Percentiles rank a stretch among this genome's conserved stretches.
phyloP scores from a whole-genome alignment of 1,140 invertebrate genomes.

The Pseudomyrmex gracilis region DNA sequence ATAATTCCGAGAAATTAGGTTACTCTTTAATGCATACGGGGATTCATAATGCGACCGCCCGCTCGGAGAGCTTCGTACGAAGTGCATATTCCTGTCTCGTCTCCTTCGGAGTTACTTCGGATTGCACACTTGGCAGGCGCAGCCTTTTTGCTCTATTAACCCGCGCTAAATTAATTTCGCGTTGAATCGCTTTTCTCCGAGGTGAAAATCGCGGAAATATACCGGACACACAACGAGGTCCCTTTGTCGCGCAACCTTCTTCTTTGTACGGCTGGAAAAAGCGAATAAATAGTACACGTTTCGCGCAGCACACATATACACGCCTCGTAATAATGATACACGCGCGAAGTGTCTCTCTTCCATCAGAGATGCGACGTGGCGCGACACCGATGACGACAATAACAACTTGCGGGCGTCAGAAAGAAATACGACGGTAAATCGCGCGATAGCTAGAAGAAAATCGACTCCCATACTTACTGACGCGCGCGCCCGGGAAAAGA shows the following conservation, averaged over 20 bases:
- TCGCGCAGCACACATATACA: not conserved
- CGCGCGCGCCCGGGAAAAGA: not conserved
- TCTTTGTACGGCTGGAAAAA: not conserved
- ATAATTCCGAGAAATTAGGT: constrained; percentile 76
- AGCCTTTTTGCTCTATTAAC: constrained; percentile 52
- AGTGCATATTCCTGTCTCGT: constrained; percentile 68
- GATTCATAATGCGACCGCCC: constrained; percentile 64
- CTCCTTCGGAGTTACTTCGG: constrained; percentile 37
- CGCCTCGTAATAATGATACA: not conserved
- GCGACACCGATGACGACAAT: constrained; percentile 44
- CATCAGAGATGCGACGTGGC: constrained; percentile 25
- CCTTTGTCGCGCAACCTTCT: not conserved
- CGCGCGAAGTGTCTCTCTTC: constrained; percentile 10
- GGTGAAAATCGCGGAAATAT: constrained; percentile 44
- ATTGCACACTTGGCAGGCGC: constrained; percentile 7
- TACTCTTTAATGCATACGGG: constrained; percentile 69
- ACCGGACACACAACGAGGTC: not conserved
- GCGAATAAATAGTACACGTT: constrained; percentile 3
- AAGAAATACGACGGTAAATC: constrained; percentile 47
- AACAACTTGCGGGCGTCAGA: constrained; percentile 27
- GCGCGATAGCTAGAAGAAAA: constrained; percentile 35
- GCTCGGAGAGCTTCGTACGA: constrained; percentile 18
- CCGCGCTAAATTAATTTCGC: constrained; percentile 68
- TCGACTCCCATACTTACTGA: constrained; percentile 14
- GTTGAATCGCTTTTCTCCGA: not conserved